Evolutionary conservation across 2,113 vertebrate genomes (phyloP), one percentile per base, ranked within the genome.

Genomic region (Apodemus sylvaticus): DNA sequence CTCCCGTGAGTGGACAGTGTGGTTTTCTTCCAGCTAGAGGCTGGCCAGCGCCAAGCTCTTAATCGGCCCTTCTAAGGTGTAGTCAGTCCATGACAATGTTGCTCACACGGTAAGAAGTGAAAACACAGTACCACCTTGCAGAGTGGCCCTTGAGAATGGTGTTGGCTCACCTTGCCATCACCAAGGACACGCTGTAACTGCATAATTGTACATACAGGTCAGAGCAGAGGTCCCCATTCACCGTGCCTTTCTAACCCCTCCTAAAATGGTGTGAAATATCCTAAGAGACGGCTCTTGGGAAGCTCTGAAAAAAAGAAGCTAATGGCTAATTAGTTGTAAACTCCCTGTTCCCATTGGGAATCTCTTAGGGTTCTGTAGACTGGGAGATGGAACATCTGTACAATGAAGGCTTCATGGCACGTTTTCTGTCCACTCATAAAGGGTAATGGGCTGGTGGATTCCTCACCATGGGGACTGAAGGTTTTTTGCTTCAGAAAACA

Each of bases 401-500:
- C 36, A 71, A 17, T 39, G 31, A 26, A 55, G 53, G 14, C 6
- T 91, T 79, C 58, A 1, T 39, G 64, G 53, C 86, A 51, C 14
- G 62, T 74, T 94, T 93, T 88, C 66, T 73, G 51, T 64, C 90
- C 73, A 7, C 19, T 66, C 3, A 7, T 5, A 19, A 10, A 82
- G 39, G 66, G 2, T 26, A 0, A 0, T 34, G 73, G 19, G 55
- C 51, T 11, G 9, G 58, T 76, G 2, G 71, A 42, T 22, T 13
- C 48, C 87, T 77, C 66, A 71, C 64, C 90, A 68, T 29, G 70
- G 34, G 64, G 14, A 64, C 10, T 53, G 17, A 68, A 79, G 22
- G 3, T 86, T 11, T 78, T 83, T 58, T 71, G 73, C 78, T 89
- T 77, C 90, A 79, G 64, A 74, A 89, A 95, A 90, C 74, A 85